A percentile compares a stretch with the other conserved stretches of the same genome.
Evolutionary conservation across 1,140 invertebrate species (phyloP).

Genomic region (Drosophila insularis): DNA sequence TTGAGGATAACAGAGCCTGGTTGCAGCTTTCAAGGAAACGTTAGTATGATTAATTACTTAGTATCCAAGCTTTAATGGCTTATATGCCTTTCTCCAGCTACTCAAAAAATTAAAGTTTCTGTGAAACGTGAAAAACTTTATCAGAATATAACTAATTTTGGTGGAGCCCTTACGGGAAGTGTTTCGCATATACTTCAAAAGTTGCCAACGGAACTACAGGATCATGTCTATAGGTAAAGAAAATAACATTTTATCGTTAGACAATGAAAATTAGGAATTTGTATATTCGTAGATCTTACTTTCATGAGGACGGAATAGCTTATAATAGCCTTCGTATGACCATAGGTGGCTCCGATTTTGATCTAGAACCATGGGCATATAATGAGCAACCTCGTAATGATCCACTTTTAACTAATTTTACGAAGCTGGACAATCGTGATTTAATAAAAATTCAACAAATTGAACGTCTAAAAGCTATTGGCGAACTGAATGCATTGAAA

Average conservation of each 20-base stretch:
- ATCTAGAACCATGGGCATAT: constrained; percentile 84
- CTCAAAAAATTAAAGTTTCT: constrained; percentile 39
- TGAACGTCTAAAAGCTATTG: constrained; percentile 55
- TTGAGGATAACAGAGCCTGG: constrained; percentile 62
- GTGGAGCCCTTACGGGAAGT: constrained; percentile 94
- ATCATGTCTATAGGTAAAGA: constrained; percentile 85
- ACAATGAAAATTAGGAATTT: too few species aligned
- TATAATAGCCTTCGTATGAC: constrained; percentile 91
- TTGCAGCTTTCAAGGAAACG: constrained; percentile 31
- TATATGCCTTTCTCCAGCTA: constrained; percentile 25
- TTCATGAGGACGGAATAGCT: constrained; percentile 86
- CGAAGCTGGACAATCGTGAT: constrained; percentile 70
- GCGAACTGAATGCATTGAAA: constrained; percentile 59
- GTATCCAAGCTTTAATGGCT: background rate
- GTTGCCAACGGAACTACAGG: constrained; percentile 84
- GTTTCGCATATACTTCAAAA: constrained; percentile 89
- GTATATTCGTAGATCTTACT: constrained; percentile 83
- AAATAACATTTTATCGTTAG: background rate
- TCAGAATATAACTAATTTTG: constrained; percentile 90
- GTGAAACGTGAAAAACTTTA: constrained; percentile 79
- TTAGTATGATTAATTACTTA: background rate
- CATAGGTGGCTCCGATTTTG: constrained; percentile 93
- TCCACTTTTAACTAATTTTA: constrained; percentile 86
- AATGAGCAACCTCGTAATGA: constrained; percentile 85
- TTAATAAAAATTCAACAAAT: constrained; percentile 67